phyloP scores from a whole-genome alignment of 2,888 invertebrate species.

The Liposcelis brunnea region DNA sequence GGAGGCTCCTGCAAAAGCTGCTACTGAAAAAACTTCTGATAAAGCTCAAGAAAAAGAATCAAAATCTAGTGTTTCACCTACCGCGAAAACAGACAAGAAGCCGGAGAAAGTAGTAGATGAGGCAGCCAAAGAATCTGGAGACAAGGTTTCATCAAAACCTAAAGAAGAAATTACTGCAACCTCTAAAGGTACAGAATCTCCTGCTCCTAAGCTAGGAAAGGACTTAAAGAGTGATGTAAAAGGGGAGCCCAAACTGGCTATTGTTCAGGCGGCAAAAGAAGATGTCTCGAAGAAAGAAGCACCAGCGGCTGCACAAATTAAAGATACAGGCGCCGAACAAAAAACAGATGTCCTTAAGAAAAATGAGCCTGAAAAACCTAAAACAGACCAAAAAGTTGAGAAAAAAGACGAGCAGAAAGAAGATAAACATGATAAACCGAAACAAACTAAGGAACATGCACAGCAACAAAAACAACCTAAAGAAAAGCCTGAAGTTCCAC shows the following conservation, averaged over 20 bases:
- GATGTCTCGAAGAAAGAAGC: no score
- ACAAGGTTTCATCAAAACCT: not conserved
- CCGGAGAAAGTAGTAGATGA: slow-evolving; percentile 3
- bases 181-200: no score
- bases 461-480: slow-evolving; percentile 9
- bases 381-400: slow-evolving; percentile 10
- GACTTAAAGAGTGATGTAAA: no score
- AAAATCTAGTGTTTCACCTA: no score
- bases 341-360: no score
- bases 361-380: slow-evolving; percentile 11
- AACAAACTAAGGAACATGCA: not conserved
- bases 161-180: slow-evolving; percentile 6
- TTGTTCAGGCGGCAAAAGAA: no score
- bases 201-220: no score
- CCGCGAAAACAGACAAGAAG: no score
- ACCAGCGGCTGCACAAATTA: no score
- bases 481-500: slow-evolving; percentile 17
- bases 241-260: no score
- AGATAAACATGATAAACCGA: not conserved
- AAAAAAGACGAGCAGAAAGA: not conserved
- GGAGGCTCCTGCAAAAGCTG: not conserved
- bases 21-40: slow-evolving; percentile 2
- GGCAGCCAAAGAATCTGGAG: not conserved
- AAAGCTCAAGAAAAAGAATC: not conserved
- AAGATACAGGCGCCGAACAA: no score